Percentiles rank a stretch among this genome's conserved stretches.
These are phyloP conservation scores for Polietes domitor DNA, from an alignment of 2,888 invertebrate species.

Conservation along the genomic window DNA sequence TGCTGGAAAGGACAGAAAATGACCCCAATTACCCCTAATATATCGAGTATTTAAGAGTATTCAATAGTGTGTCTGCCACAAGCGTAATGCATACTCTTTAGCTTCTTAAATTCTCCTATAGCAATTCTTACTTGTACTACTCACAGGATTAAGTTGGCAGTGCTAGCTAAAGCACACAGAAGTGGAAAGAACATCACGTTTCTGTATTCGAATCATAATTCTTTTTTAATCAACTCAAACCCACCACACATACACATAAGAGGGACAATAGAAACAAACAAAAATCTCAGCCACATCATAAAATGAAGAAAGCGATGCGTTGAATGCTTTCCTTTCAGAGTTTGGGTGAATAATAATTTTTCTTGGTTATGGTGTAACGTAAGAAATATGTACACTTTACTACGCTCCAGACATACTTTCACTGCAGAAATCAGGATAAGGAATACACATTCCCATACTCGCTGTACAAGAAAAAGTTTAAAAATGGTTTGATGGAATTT, in stretches of 20 bases:
- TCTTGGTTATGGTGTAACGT: too few species aligned
- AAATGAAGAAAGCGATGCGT: conserved; percentile 37
- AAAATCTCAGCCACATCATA: conserved; percentile 42
- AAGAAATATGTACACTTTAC: too few species aligned
- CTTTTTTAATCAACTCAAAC: conserved; percentile 58
- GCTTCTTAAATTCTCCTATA: conserved; percentile 30
- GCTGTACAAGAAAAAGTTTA: conserved; percentile 30
- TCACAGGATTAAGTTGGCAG: too few species aligned
- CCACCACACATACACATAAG: conserved; percentile 25
- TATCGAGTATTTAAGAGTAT: too few species aligned
- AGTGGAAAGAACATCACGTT: conserved; percentile 60
- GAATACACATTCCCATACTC: conserved; percentile 16
- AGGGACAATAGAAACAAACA: conserved; percentile 12
- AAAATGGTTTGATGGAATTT: conserved; percentile 68
- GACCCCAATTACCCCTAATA: too few species aligned
- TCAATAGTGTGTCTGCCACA: neutral
- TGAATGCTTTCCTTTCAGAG: conserved; percentile 42
- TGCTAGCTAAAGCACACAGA: neutral
- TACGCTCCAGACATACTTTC: neutral
- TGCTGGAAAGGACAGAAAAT: too few species aligned
- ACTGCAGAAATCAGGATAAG: too few species aligned
- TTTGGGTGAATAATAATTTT: conserved; percentile 15
- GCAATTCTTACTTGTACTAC: conserved; percentile 7
- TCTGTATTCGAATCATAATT: conserved; percentile 58
- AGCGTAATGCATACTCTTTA: conserved; percentile 25